Conservation (phyloP, 2,888 invertebrate genomes). For the Drosophila lutescens region DNA sequence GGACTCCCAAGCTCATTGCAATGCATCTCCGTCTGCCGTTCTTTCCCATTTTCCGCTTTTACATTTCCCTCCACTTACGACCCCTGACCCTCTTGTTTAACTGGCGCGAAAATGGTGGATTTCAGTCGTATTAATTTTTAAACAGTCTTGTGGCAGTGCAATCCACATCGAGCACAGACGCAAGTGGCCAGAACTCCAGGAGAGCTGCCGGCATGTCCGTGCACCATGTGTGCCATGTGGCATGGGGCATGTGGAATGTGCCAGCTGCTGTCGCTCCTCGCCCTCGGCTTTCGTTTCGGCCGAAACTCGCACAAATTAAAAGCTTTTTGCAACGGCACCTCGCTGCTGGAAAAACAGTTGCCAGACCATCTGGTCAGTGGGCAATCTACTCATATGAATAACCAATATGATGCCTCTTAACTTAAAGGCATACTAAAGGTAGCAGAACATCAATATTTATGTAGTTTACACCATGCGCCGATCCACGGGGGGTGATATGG, state of each 20-base stretch:
- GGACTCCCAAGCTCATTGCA: conserved; percentile 35
- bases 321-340: conserved; percentile 53
- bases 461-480: too few species aligned
- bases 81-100: conserved; percentile 39
- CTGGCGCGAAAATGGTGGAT: conserved; percentile 61
- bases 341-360: conserved; percentile 19
- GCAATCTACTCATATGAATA: conserved; percentile 8
- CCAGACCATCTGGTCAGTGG: conserved; percentile 5
- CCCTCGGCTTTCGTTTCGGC: conserved; percentile 15
- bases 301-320: conserved; percentile 60
- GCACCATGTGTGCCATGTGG: conserved; percentile 26
- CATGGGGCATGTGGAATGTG: conserved; percentile 8
- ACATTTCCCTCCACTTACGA: neutral
- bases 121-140: conserved; percentile 71
- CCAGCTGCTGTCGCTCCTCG: conserved; percentile 39
- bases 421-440: too few species aligned
- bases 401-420: conserved; percentile 12
- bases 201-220: conserved; percentile 18
- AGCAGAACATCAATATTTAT: too few species aligned
- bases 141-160: conserved; percentile 55
- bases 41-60: conserved; percentile 7
- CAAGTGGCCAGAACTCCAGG: conserved; percentile 4
- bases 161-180: conserved; percentile 22
- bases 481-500: too few species aligned
- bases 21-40: conserved; percentile 24